Base-by-base conservation (phyloP, 2,797 vertebrate species). In the Parauchenoglanis ngamensis region DNA sequence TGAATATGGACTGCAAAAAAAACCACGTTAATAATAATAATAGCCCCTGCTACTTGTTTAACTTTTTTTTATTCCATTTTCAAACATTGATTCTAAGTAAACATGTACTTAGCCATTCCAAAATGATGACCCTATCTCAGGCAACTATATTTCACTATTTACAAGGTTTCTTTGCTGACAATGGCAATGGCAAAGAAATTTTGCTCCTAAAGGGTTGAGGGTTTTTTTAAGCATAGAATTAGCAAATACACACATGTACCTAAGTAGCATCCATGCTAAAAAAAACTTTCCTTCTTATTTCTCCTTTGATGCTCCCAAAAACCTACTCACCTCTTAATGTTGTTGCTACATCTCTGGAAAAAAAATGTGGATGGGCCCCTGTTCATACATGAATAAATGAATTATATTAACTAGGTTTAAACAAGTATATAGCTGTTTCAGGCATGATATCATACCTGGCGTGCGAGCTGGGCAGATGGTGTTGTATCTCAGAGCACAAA, bases 401-500 rank as follows among this genome's bases (percentile, higher is more conserved):
- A 68, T 83, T 68, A 68, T 35, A 70, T 83, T 54, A 70, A 68
- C 46, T 35, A 70, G 17, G 61, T 83, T 54, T 83, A 54, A 83
- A 67, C 79, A 81, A 81, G 59, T 59, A 1, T 81, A n/a, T 81
- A 81, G 25, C 63, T 83, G 44, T 68, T 83, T 83, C 46, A 68
- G 46, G 3, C 46, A 83, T 83, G 49, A 68, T 70, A 83, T 68
- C 46, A 83, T 83, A 52, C 21, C 63, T 83, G 81, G 81, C 28
- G 4, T 83, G 46, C 63, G 11, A 52, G 57, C 12, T 61, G 57
- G 79, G 79, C 59, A 81, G 79, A 63, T 81, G 57, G 59, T 81
- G 79, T 46, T 63, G 63, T 67, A 68, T 83, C 63, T 68, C 19
- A 54, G 63, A 68, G 63, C 28, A 49, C 19, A 68, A 5, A 56